Percentiles rank a stretch among this genome's conserved stretches.
phyloP scores from a whole-genome alignment of 2,113 vertebrate species.

The Tragelaphus imberbis region DNA sequence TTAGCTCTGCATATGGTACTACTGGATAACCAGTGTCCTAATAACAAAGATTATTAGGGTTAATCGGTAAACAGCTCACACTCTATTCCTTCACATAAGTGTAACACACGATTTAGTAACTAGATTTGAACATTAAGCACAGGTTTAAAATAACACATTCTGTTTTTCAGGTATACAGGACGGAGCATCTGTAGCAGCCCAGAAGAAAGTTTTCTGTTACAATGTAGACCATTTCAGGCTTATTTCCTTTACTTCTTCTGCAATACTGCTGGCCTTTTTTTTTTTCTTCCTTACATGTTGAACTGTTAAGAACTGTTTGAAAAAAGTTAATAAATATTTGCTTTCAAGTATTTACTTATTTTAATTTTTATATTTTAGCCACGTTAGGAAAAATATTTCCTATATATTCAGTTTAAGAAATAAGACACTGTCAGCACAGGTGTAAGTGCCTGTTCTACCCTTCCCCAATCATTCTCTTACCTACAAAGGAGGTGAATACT shows the following conservation, averaged over 20 bases:
- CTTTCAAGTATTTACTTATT: slow-evolving; percentile 15
- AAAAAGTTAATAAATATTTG: slow-evolving; percentile 53
- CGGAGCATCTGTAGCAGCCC: background rate
- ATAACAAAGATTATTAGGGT: background rate
- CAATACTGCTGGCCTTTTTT: background rate
- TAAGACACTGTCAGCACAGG: background rate
- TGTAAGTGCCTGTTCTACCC: background rate
- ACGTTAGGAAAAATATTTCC: background rate
- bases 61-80: background rate
- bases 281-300: background rate
- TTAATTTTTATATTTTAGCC: slow-evolving; percentile 21
- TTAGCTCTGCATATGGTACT: background rate
- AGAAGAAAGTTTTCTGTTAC: slow-evolving; percentile 34
- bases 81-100: background rate
- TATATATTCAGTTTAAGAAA: background rate
- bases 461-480: too few species aligned
- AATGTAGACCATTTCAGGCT: background rate
- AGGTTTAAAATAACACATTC: background rate
- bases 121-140: background rate
- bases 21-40: background rate
- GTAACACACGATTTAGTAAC: background rate
- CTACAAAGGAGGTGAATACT: background rate
- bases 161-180: slow-evolving; percentile 48
- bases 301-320: slow-evolving; percentile 15
- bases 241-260: slow-evolving; percentile 34